Evolutionary conservation across 2,113 vertebrate species (phyloP).

Genomic region (Macquaria australasica): DNA sequence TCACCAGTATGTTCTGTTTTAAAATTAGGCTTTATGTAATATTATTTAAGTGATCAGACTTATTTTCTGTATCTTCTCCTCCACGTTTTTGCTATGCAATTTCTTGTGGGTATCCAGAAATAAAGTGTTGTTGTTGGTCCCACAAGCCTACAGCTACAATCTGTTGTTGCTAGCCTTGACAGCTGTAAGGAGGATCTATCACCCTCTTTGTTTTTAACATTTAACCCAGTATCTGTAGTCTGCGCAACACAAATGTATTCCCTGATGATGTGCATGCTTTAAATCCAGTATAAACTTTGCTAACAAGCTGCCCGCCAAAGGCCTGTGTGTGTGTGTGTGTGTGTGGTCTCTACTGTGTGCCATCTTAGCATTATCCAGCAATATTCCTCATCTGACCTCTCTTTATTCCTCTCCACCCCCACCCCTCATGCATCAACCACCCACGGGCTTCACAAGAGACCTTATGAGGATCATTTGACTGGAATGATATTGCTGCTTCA

Average conservation of each 20-base stretch:
- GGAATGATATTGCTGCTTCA: constrained; percentile 66
- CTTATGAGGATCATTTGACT: constrained; percentile 81
- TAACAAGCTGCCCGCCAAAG: constrained; percentile 51
- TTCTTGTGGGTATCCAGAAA: constrained; percentile 9
- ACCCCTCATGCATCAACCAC: constrained; percentile 35
- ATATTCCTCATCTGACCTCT: constrained; percentile 47
- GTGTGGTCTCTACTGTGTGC: constrained; percentile 8
- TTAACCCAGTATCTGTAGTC: constrained; percentile 14
- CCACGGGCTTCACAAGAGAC: constrained; percentile 63
- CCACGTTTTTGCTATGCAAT: background rate
- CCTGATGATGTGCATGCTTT: constrained; percentile 19
- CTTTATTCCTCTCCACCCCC: constrained; percentile 41
- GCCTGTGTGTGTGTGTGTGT: background rate
- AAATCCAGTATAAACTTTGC: constrained; percentile 35
- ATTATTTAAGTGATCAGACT: background rate
- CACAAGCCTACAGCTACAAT: background rate
- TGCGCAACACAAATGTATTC: constrained; percentile 17
- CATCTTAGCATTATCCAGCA: constrained; percentile 27
- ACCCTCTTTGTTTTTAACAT: constrained; percentile 34
- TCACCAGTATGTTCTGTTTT: background rate
- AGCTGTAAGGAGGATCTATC: constrained; percentile 31
- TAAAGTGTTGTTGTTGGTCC: constrained; percentile 14
- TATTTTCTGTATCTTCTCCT: background rate
- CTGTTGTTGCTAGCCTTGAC: constrained; percentile 32
- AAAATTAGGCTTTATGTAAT: background rate